Conservation (phyloP, 2,797 vertebrate genomes). For the Thaleichthys pacificus region DNA sequence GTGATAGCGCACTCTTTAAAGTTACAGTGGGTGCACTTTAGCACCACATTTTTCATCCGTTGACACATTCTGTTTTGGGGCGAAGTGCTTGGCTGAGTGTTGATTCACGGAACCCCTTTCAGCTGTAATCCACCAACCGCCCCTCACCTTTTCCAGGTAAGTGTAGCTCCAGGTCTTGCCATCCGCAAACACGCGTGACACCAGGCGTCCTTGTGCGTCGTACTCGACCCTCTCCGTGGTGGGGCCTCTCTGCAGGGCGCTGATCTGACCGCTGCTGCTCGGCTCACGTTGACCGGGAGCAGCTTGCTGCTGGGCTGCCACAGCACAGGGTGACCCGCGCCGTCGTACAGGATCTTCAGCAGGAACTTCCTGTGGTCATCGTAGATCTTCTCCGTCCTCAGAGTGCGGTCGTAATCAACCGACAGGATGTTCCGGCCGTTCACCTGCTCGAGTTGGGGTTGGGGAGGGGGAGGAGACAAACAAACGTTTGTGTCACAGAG, state of each 20-base stretch:
- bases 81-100: slow-evolving; percentile 6
- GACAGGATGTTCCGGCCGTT: slow-evolving; percentile 98
- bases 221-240: slow-evolving; percentile 92
- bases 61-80: not conserved
- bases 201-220: slow-evolving; percentile 89
- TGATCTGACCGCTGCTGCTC: slow-evolving; percentile 91
- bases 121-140: not conserved
- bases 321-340: slow-evolving; percentile 92
- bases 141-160: slow-evolving; percentile 92
- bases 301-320: slow-evolving; percentile 98
- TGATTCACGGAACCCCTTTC: not conserved
- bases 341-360: slow-evolving; percentile 94
- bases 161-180: slow-evolving; percentile 99
- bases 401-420: slow-evolving; percentile 95
- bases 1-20: not conserved
- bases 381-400: slow-evolving; percentile 98
- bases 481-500: not conserved
- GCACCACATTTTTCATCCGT: not conserved
- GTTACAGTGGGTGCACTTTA: not conserved
- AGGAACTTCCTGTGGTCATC: slow-evolving; percentile 99
- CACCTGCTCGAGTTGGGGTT: slow-evolving; percentile 74
- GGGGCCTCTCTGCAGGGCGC: slow-evolving; percentile 91
- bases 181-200: slow-evolving; percentile 94
- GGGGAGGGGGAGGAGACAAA: not conserved
- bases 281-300: slow-evolving; percentile 94